Conservation (phyloP, 2,797 vertebrate species). For the Sebastes minor region DNA sequence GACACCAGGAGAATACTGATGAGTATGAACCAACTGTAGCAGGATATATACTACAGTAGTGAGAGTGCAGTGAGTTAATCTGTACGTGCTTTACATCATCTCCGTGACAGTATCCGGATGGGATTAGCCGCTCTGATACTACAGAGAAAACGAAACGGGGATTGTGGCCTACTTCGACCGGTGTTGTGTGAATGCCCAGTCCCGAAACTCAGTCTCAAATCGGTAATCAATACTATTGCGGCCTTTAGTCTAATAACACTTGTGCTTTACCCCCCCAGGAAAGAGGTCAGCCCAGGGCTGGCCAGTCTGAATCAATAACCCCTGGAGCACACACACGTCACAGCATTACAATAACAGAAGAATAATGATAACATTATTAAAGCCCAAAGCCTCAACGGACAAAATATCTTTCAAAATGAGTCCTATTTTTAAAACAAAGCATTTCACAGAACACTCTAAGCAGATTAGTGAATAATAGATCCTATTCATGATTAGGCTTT, state of each 20-base stretch:
- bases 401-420: not conserved
- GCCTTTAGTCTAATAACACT: constrained; percentile 31
- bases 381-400: not conserved
- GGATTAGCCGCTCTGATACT: not conserved
- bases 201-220: constrained; percentile 30
- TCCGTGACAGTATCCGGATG: not conserved
- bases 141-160: not conserved
- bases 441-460: constrained; percentile 38
- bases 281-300: constrained; percentile 19
- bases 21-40: constrained; percentile 20
- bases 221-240: constrained; percentile 45
- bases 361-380: not conserved
- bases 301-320: constrained; percentile 36
- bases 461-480: constrained; percentile 53
- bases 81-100: constrained; percentile 10
- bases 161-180: constrained; percentile 10
- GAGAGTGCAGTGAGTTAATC: not conserved
- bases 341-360: not conserved
- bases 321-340: not conserved
- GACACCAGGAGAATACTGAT: constrained; percentile 61
- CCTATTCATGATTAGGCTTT: constrained; percentile 31
- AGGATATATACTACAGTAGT: not conserved
- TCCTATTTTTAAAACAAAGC: constrained; percentile 15
- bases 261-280: constrained; percentile 12
- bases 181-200: not conserved